phyloP scores from a whole-genome alignment of 2,113 vertebrate species.

The Odobenus rosmarus region DNA sequence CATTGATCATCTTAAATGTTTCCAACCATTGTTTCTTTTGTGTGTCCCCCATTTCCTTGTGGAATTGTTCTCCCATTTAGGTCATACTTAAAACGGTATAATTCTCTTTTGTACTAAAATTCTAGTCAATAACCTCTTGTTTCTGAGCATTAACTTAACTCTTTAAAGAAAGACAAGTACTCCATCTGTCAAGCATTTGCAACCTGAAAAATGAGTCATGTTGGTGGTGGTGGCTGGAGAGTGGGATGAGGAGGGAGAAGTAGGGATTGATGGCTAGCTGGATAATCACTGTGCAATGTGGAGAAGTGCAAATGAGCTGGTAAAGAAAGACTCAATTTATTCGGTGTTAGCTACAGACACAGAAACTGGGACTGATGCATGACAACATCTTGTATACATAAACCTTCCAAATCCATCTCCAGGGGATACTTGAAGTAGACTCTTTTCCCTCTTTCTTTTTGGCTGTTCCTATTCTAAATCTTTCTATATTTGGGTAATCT shows the following conservation, averaged over 20 bases:
- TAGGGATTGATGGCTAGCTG: neutral
- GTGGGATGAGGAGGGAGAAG: neutral
- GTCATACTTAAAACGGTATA: neutral
- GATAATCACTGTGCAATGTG: neutral
- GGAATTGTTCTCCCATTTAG: neutral
- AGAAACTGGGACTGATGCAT: neutral
- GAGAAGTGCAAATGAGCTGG: neutral
- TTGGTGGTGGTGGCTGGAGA: neutral
- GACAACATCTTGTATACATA: neutral
- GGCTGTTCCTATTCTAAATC: slow-evolving; percentile 10
- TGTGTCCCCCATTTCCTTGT: neutral
- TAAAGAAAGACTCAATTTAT: neutral
- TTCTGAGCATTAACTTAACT: slow-evolving; percentile 15
- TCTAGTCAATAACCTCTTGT: neutral
- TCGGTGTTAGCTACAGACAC: neutral
- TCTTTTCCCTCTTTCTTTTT: neutral
- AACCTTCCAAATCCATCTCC: slow-evolving; percentile 27
- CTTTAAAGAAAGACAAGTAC: slow-evolving; percentile 25
- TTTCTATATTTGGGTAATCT: slow-evolving; percentile 30
- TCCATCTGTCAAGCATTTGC: neutral
- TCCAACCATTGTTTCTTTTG: neutral
- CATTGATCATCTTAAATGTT: neutral
- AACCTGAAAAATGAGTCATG: neutral
- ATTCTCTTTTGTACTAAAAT: neutral
- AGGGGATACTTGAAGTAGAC: neutral